Conservation (phyloP, 2,888 invertebrate species). For the Fabriciana adippe region DNA sequence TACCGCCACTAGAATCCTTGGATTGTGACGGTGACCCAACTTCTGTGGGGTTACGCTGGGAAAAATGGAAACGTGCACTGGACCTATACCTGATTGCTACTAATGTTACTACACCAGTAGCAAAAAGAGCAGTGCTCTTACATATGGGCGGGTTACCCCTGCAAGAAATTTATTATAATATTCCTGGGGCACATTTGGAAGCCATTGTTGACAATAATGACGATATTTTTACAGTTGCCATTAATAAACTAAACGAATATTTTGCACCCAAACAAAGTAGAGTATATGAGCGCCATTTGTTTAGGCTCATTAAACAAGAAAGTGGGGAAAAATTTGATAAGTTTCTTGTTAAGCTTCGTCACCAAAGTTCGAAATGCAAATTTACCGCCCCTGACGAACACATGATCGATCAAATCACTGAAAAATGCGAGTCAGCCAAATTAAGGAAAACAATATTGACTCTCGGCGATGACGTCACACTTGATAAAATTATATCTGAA, state of each 20-base stretch:
- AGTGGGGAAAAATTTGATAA: conserved; percentile 37
- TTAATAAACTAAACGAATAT: too few species aligned
- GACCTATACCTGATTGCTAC: conserved; percentile 32
- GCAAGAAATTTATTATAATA: conserved; percentile 47
- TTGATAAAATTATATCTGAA: conserved; percentile 32
- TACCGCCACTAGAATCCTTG: neutral
- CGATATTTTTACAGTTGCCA: too few species aligned
- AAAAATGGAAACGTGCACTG: conserved; percentile 26
- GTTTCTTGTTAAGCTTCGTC: conserved; percentile 30
- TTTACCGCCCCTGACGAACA: conserved; percentile 32
- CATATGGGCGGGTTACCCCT: conserved; percentile 41
- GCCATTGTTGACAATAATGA: too few species aligned
- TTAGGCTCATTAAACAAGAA: conserved; percentile 35
- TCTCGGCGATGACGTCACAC: conserved; percentile 25
- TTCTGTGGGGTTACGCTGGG: conserved; percentile 11
- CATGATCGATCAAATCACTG: conserved; percentile 34
- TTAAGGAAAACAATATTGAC: conserved; percentile 36
- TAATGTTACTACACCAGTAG: conserved; percentile 7
- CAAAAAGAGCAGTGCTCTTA: conserved; percentile 42
- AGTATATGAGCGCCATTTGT: conserved; percentile 34
- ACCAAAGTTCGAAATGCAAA: conserved; percentile 37
- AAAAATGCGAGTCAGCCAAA: conserved; percentile 33
- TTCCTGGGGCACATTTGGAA: conserved; percentile 28
- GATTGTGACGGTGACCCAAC: conserved; percentile 4
- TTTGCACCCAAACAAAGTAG: conserved; percentile 31